Evolutionary conservation across 2,888 invertebrate species (phyloP).

Genomic region (Orthonevra nobilis): DNA sequence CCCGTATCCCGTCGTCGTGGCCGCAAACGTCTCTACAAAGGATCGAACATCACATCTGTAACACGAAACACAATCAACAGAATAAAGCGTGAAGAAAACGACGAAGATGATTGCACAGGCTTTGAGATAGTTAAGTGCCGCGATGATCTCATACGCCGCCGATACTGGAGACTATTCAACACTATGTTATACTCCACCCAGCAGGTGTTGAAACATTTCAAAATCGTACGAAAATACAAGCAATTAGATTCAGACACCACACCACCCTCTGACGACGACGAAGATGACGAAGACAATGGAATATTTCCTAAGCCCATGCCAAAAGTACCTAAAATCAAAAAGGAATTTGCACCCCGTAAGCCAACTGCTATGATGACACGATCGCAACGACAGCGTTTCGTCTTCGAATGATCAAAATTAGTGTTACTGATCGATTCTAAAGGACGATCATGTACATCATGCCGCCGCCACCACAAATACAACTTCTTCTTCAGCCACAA

Average conservation of each 20-base stretch:
- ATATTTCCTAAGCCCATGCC: slow-evolving; percentile 64
- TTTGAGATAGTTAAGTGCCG: no score
- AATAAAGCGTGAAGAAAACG: slow-evolving; percentile 17
- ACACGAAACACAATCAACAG: not conserved
- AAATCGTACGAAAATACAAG: slow-evolving; percentile 75
- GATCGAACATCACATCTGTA: no score
- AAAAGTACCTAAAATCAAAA: slow-evolving; percentile 31
- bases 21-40: slow-evolving; percentile 2
- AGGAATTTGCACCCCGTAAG: slow-evolving; percentile 62
- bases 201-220: slow-evolving; percentile 74
- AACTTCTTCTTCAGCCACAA: slow-evolving; percentile 25
- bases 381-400: slow-evolving; percentile 74
- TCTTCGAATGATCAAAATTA: slow-evolving; percentile 76
- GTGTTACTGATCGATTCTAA: slow-evolving; percentile 37
- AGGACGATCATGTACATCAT: slow-evolving; percentile 44
- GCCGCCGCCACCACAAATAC: slow-evolving; percentile 28
- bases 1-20: no score
- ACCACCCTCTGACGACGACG: slow-evolving; percentile 15
- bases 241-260: slow-evolving; percentile 50
- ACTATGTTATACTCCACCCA: slow-evolving; percentile 73
- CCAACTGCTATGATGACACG: slow-evolving; percentile 74
- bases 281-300: slow-evolving; percentile 29
- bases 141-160: slow-evolving; percentile 19
- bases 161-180: slow-evolving; percentile 73
- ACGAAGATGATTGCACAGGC: no score